These are phyloP conservation scores for Sebastiscus albofasciatus DNA, from an alignment of 2,797 vertebrate genomes.

Conservation along the genomic window DNA sequence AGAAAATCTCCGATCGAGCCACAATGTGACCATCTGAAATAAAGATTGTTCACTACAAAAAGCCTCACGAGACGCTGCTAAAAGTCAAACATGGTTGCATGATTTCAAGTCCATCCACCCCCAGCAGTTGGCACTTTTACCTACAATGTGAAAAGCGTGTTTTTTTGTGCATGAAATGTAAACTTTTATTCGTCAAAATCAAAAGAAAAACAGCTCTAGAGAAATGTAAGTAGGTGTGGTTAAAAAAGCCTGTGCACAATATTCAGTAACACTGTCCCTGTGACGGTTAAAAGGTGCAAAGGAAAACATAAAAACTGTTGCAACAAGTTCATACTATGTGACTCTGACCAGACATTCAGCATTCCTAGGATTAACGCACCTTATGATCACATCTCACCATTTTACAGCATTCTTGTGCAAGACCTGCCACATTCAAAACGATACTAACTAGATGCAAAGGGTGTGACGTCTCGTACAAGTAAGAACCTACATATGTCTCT, in stretches of 20 bases:
- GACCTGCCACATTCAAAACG: conserved; percentile 53
- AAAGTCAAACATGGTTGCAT: conserved; percentile 1
- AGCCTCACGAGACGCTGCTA: not conserved
- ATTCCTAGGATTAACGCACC: conserved; percentile 3
- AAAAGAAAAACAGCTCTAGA: conserved; percentile 9
- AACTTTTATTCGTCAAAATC: conserved; percentile 49
- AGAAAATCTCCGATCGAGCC: not conserved
- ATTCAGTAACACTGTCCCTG: not conserved
- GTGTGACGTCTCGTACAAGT: not conserved
- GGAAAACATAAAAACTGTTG: not conserved
- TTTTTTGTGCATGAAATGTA: conserved; percentile 58
- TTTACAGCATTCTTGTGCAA: conserved; percentile 66
- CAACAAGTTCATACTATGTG: not conserved
- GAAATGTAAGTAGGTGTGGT: not conserved
- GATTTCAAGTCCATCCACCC: conserved; percentile 17
- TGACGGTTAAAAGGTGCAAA: not conserved
- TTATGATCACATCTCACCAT: not conserved
- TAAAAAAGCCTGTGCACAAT: conserved; percentile 16
- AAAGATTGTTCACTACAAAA: conserved; percentile 48
- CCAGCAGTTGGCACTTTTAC: conserved; percentile 37
- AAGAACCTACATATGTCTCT: not conserved
- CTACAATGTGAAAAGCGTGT: conserved; percentile 2
- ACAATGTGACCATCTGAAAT: conserved; percentile 12
- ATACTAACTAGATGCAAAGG: not conserved
- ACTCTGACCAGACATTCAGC: conserved; percentile 28